Evolutionary conservation across 1,140 invertebrate species (phyloP), one percentile per base, ranked within the genome.

Genomic region (Caenorhabditis tropicalis): DNA sequence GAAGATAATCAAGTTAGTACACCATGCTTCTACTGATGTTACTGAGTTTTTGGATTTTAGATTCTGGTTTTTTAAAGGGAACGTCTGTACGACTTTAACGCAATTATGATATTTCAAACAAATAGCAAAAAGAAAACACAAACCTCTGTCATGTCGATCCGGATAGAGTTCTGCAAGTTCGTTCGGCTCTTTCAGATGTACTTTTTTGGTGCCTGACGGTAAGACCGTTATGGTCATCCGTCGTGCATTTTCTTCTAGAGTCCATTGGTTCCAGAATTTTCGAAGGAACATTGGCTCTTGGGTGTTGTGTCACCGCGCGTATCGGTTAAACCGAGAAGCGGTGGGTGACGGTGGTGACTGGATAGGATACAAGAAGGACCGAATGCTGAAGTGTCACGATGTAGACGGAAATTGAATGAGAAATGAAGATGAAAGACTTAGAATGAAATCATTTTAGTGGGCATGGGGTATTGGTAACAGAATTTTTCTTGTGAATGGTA

Each of bases 251-350:
- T 87, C 83, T 53, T 85, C 82, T 48, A 87, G 58, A 51, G 82
- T 85, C 87, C 87, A 87, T 85, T 87, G 86, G 82, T 87, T 87
- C 87, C 87, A 87, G 70, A 87, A 87, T 48, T 86, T 84, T 46
- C 87, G 85, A 24, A 87, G 86, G 84, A 87, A 87, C 87, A 87
- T 87, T 51, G 53, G 43, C 79, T 81, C 48, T 39, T 39, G 48
- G n/a, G n/a, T n/a, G n/a, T n/a, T n/a, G 53, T 58, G 43, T 60
- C 58, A 51, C 79, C 51, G 29, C 48, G 79, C 48, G 79, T 51
- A 15, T 81, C 79, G 51, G 79, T 27, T 33, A 81, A 53, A 81
- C 46, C 79, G 79, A 81, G 21, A 12, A 79, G 21, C 39, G 39
- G 74, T 16, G 10, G 79, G 51, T 51, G 79, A 79, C 31, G 81